Evolutionary conservation across 2,797 vertebrate genomes (phyloP).

Genomic region (Xenops minutus): DNA sequence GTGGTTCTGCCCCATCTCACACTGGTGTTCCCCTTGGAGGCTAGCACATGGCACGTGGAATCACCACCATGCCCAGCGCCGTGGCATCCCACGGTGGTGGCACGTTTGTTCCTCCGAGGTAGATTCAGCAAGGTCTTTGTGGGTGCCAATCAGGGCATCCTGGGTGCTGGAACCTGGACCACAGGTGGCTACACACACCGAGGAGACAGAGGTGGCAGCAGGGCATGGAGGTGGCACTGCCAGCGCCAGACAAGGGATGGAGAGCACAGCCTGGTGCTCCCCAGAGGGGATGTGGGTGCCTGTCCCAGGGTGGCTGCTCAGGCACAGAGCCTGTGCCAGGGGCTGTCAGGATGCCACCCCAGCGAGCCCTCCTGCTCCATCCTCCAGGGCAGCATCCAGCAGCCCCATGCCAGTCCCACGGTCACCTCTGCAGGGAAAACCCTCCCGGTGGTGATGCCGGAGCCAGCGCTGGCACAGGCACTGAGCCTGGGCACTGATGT

Average conservation of each 20-base stretch:
- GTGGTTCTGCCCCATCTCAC: neutral
- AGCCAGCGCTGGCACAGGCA: neutral
- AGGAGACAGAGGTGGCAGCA: neutral
- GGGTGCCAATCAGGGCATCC: neutral
- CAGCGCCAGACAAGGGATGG: no score
- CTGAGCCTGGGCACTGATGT: accelerated
- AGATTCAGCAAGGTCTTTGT: neutral
- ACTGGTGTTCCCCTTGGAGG: neutral
- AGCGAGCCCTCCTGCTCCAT: neutral
- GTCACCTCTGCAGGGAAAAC: neutral
- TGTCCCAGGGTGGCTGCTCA: neutral
- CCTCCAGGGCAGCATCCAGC: neutral
- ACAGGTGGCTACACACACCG: neutral
- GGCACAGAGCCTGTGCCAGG: neutral
- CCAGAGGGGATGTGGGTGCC: accelerated
- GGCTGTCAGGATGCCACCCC: neutral
- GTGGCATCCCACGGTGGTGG: neutral
- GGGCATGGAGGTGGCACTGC: neutral
- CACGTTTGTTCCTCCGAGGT: neutral
- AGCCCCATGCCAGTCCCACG: neutral
- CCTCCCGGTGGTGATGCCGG: accelerated
- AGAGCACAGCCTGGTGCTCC: neutral
- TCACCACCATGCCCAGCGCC: accelerated
- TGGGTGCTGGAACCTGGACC: accelerated
- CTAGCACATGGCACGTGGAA: neutral